A percentile compares a stretch with the other conserved stretches of the same genome.
phyloP scores from a whole-genome alignment of 2,113 vertebrate species.

The Gymnorhina tibicen region DNA sequence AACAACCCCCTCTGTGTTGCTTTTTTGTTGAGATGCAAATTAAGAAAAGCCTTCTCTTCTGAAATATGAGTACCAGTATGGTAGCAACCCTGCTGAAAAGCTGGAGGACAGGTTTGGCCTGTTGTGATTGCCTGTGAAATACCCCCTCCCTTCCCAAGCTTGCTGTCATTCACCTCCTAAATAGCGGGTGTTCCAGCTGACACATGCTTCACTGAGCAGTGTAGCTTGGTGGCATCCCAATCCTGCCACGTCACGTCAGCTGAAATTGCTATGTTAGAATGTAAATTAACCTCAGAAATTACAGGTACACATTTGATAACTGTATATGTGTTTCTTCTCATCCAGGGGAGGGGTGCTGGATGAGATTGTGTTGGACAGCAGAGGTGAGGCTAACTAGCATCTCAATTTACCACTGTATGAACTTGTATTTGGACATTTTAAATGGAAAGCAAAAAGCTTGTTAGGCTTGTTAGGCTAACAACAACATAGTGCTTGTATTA shows the following conservation, averaged over 20 bases:
- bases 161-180: constrained; percentile 5
- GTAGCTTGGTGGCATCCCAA: background rate
- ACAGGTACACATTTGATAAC: background rate
- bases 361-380: background rate
- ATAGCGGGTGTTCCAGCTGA: background rate
- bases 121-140: background rate
- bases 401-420: background rate
- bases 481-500: background rate
- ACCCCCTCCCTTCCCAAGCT: background rate
- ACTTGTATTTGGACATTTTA: background rate
- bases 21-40: background rate
- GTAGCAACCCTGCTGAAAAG: background rate
- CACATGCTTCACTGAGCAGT: background rate
- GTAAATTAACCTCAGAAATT: constrained; percentile 15
- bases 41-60: background rate
- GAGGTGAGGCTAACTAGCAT: background rate
- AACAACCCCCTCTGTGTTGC: accelerated
- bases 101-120: background rate
- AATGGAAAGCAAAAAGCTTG: background rate
- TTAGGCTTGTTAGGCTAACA: background rate
- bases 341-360: background rate
- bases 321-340: background rate
- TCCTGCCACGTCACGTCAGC: background rate
- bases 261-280: constrained; percentile 4
- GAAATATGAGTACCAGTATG: background rate